phyloP scores from a whole-genome alignment of 2,113 vertebrate species.

The Microtus pennsylvanicus region DNA sequence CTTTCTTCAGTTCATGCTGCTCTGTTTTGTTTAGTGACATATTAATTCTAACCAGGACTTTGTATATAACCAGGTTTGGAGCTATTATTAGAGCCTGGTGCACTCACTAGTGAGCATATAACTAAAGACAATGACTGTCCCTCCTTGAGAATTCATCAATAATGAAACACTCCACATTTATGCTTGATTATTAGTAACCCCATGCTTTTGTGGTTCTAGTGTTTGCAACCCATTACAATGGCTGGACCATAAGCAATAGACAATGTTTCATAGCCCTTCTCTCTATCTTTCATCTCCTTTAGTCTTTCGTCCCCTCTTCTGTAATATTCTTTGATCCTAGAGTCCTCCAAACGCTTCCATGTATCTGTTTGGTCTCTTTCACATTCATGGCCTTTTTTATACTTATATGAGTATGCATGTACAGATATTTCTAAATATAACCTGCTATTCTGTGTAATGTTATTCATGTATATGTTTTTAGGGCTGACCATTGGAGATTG shows the following conservation, averaged over 20 bases:
- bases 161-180: no score
- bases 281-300: not conserved
- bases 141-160: not conserved
- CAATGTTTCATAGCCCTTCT: not conserved
- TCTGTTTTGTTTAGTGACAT: not conserved
- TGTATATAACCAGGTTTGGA: no score
- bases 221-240: not conserved
- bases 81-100: not conserved
- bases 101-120: not conserved
- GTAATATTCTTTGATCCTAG: not conserved
- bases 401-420: not conserved
- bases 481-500: not conserved
- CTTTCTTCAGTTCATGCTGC: not conserved
- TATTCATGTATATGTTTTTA: not conserved
- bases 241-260: no score
- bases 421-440: not conserved
- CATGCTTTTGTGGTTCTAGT: not conserved
- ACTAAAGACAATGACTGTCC: no score
- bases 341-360: not conserved
- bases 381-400: not conserved
- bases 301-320: accelerated
- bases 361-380: not conserved
- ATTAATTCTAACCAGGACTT: not conserved
- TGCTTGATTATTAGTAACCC: not conserved
- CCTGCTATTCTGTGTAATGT: not conserved